Evolutionary conservation across 2,888 invertebrate genomes (phyloP).

Genomic region (Cephus runcator): DNA sequence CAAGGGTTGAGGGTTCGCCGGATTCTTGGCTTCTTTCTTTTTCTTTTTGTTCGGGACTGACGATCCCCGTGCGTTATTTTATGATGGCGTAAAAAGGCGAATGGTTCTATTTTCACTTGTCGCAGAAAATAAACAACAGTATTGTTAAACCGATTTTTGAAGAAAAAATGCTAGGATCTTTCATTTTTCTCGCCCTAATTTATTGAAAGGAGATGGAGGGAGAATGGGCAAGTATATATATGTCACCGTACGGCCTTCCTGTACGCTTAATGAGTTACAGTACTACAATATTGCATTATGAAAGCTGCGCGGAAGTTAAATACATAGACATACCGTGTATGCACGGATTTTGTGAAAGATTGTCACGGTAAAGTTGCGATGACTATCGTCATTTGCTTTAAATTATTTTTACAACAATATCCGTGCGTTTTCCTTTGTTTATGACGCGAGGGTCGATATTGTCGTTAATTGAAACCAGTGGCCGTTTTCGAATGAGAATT

Average conservation of each 20-base stretch:
- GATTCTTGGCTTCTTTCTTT: not conserved
- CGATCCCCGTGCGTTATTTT: not conserved
- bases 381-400: conserved; percentile 5
- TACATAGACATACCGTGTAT: not conserved
- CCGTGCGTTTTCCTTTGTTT: conserved; percentile 21
- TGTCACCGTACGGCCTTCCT: not conserved
- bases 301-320: not conserved
- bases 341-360: conserved; percentile 2
- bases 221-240: not conserved
- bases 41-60: not conserved
- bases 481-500: conserved; percentile 15
- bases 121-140: not conserved
- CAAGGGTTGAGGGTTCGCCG: not conserved
- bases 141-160: not conserved
- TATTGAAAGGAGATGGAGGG: not conserved
- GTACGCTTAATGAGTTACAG: not conserved
- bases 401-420: conserved; percentile 36
- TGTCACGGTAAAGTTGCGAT: conserved; percentile 10
- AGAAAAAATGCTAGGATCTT: not conserved
- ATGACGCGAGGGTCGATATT: conserved; percentile 9
- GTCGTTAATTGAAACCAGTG: conserved; percentile 22
- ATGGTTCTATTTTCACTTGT: not conserved
- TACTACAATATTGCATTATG: not conserved
- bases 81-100: not conserved
- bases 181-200: not conserved